These are phyloP conservation scores for Calameuta filiformis DNA, from an alignment of 2,888 invertebrate genomes.

Conservation along the genomic window DNA sequence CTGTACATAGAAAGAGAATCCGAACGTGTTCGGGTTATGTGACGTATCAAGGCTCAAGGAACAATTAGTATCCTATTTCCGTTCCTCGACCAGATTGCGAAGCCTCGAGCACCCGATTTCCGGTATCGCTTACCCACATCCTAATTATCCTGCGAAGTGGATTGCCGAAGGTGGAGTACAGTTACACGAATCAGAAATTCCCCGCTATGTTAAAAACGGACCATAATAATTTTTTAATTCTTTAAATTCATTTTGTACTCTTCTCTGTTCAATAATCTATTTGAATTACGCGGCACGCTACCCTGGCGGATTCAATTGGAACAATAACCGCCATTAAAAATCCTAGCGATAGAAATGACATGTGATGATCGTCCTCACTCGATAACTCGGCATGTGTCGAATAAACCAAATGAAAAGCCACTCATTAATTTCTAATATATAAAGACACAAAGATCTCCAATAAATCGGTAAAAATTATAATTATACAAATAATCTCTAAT, in stretches of 20 bases:
- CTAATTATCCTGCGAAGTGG: slow-evolving; percentile 19
- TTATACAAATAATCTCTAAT: background rate
- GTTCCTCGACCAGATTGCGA: slow-evolving; percentile 44
- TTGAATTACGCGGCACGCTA: no score
- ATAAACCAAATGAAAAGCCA: background rate
- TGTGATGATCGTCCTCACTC: background rate
- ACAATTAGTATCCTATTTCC: slow-evolving; percentile 46
- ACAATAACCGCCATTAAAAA: no score
- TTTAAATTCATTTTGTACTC: background rate
- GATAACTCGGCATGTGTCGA: background rate
- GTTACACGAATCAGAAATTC: background rate
- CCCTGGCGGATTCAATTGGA: no score
- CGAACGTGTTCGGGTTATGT: background rate
- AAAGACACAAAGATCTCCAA: background rate
- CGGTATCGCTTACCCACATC: slow-evolving; percentile 45
- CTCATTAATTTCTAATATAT: background rate
- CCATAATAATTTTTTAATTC: background rate
- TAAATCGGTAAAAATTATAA: background rate
- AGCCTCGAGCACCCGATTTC: slow-evolving; percentile 41
- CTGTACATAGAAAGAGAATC: background rate
- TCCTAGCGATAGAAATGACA: no score
- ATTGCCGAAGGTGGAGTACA: slow-evolving; percentile 6
- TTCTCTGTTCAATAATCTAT: background rate
- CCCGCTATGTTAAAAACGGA: background rate
- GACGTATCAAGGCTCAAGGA: slow-evolving; percentile 8